Conservation (phyloP, 2,888 invertebrate genomes). For the Argyresthia goedartella region DNA sequence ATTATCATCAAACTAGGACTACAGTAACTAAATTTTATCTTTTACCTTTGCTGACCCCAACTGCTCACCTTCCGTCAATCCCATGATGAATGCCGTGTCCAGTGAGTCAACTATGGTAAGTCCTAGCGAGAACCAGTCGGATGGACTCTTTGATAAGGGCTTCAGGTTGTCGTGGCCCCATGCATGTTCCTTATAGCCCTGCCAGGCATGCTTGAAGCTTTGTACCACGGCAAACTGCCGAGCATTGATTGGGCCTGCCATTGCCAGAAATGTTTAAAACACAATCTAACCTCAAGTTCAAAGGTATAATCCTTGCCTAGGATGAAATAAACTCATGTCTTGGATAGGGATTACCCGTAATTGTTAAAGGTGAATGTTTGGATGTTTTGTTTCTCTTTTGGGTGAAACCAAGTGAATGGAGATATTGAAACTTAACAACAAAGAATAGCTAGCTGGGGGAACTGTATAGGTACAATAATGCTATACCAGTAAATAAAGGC, state of each 20-base stretch:
- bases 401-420: neutral
- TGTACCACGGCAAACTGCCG: conserved; percentile 88
- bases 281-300: neutral
- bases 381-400: neutral
- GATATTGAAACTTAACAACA: neutral
- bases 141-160: conserved; percentile 86
- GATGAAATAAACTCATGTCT: neutral
- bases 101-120: conserved; percentile 96
- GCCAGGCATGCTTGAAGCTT: conserved; percentile 95
- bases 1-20: too few relatives aligned
- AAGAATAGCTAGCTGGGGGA: neutral
- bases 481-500: conserved; percentile 42
- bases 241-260: conserved; percentile 79
- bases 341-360: neutral
- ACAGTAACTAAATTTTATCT: too few relatives aligned
- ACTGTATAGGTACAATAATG: neutral
- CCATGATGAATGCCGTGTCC: conserved; percentile 98
- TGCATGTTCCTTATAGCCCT: conserved; percentile 91
- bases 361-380: neutral
- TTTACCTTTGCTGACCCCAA: too few relatives aligned
- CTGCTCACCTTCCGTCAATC: conserved; percentile 78
- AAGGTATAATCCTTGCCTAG: neutral
- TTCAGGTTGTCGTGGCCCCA: conserved; percentile 98
- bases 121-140: conserved; percentile 97
- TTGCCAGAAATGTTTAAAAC: neutral